These are phyloP conservation scores for Gulo gulo DNA, from an alignment of 2,113 vertebrate genomes.

Conservation along the genomic window DNA sequence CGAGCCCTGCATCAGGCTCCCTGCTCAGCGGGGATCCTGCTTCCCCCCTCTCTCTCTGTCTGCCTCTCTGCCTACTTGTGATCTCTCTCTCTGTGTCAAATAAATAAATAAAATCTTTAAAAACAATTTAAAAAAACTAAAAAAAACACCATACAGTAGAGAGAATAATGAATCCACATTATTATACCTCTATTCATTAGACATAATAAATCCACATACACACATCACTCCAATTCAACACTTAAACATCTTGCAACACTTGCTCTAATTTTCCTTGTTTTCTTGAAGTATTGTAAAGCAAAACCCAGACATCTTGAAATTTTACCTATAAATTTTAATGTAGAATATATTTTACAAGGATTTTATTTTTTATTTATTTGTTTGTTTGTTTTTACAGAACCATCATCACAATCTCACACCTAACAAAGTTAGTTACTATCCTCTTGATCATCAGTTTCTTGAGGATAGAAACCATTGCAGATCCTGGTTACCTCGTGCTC, in stretches of 20 bases:
- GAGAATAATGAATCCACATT: not conserved
- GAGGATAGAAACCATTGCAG: not conserved
- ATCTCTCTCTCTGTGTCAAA: no score
- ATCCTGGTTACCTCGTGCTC: not conserved
- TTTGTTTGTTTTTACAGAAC: not conserved
- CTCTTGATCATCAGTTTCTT: not conserved
- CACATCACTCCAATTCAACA: not conserved
- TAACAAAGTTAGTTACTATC: not conserved
- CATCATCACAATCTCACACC: not conserved
- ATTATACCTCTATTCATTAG: not conserved
- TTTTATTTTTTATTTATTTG: no score
- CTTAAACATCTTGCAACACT: not conserved
- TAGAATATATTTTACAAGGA: not conserved
- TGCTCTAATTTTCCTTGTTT: not conserved
- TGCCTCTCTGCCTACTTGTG: no score
- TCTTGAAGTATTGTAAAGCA: not conserved
- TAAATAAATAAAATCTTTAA: not conserved
- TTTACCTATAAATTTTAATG: not conserved
- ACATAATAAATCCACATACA: not conserved
- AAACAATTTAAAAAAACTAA: no score
- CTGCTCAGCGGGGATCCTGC: no score
- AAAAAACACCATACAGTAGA: not conserved
- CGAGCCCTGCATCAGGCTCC: no score
- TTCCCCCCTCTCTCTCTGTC: no score
- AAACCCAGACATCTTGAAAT: not conserved